Conservation (phyloP, 2,113 vertebrate species). For the Crotalus viridis region DNA sequence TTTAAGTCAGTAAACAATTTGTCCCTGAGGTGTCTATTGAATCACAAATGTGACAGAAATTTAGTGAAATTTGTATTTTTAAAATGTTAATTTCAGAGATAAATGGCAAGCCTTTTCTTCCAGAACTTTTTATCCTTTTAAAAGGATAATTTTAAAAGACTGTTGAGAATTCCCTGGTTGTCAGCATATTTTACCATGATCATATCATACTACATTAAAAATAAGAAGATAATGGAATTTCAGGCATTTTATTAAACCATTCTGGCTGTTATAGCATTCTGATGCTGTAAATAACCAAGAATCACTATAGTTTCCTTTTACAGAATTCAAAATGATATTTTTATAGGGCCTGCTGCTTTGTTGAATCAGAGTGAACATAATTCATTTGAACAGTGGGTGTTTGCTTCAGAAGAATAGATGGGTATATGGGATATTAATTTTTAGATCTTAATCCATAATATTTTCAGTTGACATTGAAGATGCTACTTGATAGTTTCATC, state of each 20-base stretch:
- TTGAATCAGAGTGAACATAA: not conserved
- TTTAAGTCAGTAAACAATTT: not conserved
- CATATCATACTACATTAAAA: not conserved
- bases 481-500: not conserved
- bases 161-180: not conserved
- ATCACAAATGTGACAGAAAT: not conserved
- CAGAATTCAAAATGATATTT: not conserved
- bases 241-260: not conserved
- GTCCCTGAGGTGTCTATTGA: not conserved
- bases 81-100: not conserved
- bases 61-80: not conserved
- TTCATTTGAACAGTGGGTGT: not conserved
- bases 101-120: not conserved
- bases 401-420: not conserved
- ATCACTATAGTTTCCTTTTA: not conserved
- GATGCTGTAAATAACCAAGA: not conserved
- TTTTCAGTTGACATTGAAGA: not conserved
- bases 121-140: rapidly evolving
- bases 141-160: not conserved
- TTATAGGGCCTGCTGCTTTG: not conserved
- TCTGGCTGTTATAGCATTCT: not conserved
- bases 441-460: not conserved
- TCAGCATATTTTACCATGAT: not conserved
- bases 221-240: not conserved
- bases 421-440: not conserved